Conservation (phyloP, 35 echinoderm and acorn worm species). For the Ophiothrix spiculata region DNA sequence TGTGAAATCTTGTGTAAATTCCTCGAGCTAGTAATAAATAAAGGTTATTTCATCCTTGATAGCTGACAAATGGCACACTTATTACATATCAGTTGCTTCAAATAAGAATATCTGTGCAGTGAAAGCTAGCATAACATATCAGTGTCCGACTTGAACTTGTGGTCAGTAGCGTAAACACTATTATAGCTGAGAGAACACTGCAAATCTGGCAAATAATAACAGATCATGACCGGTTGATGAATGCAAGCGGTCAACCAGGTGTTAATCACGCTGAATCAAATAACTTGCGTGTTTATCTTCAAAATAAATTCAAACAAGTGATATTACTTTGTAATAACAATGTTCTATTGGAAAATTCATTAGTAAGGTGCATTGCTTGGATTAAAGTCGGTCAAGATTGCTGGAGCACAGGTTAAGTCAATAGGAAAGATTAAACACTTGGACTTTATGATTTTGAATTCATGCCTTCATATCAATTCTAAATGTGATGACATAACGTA, state of each 20-base stretch:
- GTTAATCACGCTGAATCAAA: neutral
- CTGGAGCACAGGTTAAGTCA: neutral
- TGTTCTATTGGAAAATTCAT: neutral
- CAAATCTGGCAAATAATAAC: neutral
- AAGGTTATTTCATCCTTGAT: too few relatives aligned
- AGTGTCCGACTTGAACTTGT: neutral
- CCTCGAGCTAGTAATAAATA: too few relatives aligned
- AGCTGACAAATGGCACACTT: too few relatives aligned
- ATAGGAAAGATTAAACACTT: neutral
- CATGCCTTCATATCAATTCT: neutral
- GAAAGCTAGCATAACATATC: constrained; percentile 5
- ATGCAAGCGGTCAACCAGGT: neutral
- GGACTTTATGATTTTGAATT: too few relatives aligned
- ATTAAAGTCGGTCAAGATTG: neutral
- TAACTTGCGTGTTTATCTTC: neutral
- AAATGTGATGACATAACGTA: too few relatives aligned
- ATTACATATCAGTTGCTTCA: too few relatives aligned
- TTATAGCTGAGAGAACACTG: neutral
- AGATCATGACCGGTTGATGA: neutral
- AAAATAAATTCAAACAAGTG: neutral
- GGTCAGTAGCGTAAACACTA: neutral
- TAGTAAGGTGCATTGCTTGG: neutral
- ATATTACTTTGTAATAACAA: neutral
- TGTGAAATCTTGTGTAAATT: too few relatives aligned
- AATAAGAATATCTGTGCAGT: neutral